These are phyloP conservation scores for Micropoecilia bifurca DNA, from an alignment of 2,797 vertebrate species.

Conservation along the genomic window DNA sequence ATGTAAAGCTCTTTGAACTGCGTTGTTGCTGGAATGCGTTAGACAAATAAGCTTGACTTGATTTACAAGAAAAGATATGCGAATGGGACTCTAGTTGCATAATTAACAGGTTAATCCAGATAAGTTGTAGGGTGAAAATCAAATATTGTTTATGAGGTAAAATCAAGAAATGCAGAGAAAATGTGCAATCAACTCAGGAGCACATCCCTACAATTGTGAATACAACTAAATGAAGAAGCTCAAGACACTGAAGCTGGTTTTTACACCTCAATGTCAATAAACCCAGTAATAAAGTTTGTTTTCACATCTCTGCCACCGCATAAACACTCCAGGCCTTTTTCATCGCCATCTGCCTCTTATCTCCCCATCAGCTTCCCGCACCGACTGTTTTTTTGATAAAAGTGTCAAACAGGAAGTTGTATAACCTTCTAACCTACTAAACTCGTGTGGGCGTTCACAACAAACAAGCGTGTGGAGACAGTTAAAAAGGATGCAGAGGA, in stretches of 20 bases:
- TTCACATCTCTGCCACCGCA: not conserved
- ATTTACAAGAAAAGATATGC: too few species aligned
- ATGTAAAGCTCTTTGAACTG: too few species aligned
- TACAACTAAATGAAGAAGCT: not conserved
- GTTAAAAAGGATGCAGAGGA: conserved; percentile 12
- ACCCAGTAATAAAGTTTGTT: conserved; percentile 2
- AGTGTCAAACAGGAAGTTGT: conserved; percentile 44
- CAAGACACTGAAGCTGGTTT: not conserved
- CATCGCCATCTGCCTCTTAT: conserved; percentile 26
- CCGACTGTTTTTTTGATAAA: conserved; percentile 12
- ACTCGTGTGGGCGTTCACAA: not conserved
- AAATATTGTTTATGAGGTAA: not conserved
- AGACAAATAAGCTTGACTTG: too few species aligned
- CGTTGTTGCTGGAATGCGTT: too few species aligned
- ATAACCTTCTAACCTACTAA: conserved; percentile 26
- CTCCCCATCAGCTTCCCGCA: conserved; percentile 38
- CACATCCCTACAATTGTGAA: not conserved
- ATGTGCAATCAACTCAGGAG: not conserved
- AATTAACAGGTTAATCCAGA: not conserved
- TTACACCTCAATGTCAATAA: not conserved
- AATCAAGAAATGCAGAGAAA: not conserved
- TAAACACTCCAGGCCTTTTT: not conserved
- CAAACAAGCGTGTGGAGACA: not conserved
- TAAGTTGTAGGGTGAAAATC: not conserved
- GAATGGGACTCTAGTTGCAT: too few species aligned